phyloP scores from a whole-genome alignment of 2,888 invertebrate genomes.

The Sepiola atlantica region DNA sequence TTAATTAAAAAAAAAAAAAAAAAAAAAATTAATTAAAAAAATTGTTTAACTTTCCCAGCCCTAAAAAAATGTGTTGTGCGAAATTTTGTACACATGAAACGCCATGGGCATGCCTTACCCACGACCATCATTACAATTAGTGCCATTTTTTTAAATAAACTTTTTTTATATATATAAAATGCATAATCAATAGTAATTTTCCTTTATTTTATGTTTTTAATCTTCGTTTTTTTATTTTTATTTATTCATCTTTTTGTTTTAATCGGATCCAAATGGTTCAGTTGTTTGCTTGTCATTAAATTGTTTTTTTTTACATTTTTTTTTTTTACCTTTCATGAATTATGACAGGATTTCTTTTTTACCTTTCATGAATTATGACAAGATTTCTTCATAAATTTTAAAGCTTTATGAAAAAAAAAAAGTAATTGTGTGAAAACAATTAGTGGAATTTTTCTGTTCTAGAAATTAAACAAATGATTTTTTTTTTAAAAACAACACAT shows the following conservation, averaged over 20 bases:
- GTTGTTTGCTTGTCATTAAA: neutral
- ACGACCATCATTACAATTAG: neutral
- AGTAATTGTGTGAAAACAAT: too few relatives aligned
- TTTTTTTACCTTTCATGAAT: neutral
- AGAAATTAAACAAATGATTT: too few relatives aligned
- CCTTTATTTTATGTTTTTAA: neutral
- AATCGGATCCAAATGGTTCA: neutral
- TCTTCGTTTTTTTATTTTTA: neutral
- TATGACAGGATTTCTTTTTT: neutral
- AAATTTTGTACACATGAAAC: neutral
- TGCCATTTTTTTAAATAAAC: neutral
- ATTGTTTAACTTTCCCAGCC: neutral
- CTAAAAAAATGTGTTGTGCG: neutral
- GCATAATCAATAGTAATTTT: neutral
- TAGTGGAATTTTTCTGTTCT: too few relatives aligned
- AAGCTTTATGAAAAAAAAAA: too few relatives aligned
- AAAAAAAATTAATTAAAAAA: too few relatives aligned
- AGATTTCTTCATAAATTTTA: too few relatives aligned
- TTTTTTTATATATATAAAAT: neutral
- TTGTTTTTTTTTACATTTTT: neutral
- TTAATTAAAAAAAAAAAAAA: too few relatives aligned
- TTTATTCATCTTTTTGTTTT: neutral
- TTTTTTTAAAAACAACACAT: too few relatives aligned
- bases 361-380: too few relatives aligned
- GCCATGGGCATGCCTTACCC: constrained; percentile 32